Evolutionary conservation across 2,888 invertebrate species (phyloP), one percentile per base, ranked within the genome.

Genomic region (Mimachlamys varia): DNA sequence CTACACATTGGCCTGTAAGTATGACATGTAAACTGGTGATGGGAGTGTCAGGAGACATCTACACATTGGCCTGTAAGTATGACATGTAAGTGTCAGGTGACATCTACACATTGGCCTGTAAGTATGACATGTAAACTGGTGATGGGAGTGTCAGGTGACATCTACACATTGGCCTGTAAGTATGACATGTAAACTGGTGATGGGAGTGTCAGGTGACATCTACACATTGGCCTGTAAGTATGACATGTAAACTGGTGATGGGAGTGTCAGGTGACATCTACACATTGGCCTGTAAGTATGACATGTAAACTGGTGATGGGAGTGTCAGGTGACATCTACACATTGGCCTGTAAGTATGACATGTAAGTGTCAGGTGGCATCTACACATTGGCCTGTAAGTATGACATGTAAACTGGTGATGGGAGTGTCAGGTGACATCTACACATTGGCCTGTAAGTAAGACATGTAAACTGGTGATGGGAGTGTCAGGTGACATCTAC

Each of bases 161-260:
- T 95, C 7, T 95, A 95, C 90, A 95, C 95, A 12, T 19, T 95
- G 10, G 89, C 93, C 91, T 94, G 95, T 95, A 92, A 91, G 89
- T 88, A 58, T 10, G 7, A n/a, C 7, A n/a, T n/a, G n/a, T n/a
- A n/a, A n/a, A 17, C 90, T 94, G 88, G 93, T 94, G 4, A 95
- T 95, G 93, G 94, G 94, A 13, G 92, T 95, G 12, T 90, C 93
- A 2, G 95, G 94, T 27, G 93, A 93, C 50, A 90, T 95, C 7
- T 95, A 95, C 90, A 95, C 95, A 12, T 19, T 95, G 10, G 89
- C 93, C 91, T 94, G 95, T 95, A 92, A 91, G 89, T 88, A 58
- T 10, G 7, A n/a, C 7, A n/a, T n/a, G n/a, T n/a, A n/a, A n/a
- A 17, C 90, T 94, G 88, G 93, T 94, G 4, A 95, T 95, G 93